phyloP scores from a whole-genome alignment of 1,140 invertebrate species.

The Agrypnia vestita region DNA sequence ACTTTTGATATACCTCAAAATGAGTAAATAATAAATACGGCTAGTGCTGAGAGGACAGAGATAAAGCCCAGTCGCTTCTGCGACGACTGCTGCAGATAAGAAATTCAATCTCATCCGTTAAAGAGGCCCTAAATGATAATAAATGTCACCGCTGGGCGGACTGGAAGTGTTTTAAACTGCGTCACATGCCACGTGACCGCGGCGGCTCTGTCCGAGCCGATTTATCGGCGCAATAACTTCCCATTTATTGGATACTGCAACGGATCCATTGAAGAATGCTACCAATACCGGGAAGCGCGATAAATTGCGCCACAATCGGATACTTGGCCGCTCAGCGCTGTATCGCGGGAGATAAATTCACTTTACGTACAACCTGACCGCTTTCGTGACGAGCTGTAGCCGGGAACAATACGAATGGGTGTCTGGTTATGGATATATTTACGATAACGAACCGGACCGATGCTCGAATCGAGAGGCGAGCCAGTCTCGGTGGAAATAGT shows the following conservation, averaged over 20 bases:
- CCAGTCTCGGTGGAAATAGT: too few species aligned
- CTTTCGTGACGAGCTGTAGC: background rate
- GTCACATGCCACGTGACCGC: background rate
- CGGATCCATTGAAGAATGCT: constrained; percentile 47
- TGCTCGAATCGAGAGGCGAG: background rate
- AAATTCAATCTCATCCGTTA: background rate
- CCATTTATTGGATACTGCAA: constrained; percentile 57
- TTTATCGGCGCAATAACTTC: constrained; percentile 57
- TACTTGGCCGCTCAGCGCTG: background rate
- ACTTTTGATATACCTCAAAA: too few species aligned
- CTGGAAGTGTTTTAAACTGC: constrained; percentile 57
- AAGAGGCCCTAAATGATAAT: constrained; percentile 26
- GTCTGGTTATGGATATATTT: too few species aligned
- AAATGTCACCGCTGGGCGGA: constrained; percentile 6
- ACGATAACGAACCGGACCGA: background rate
- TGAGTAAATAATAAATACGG: too few species aligned
- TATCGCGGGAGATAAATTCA: background rate
- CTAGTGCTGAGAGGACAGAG: too few species aligned
- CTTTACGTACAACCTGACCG: background rate
- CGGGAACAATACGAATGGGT: background rate
- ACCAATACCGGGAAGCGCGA: constrained; percentile 15
- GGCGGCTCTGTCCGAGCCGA: constrained; percentile 44
- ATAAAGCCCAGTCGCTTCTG: too few species aligned
- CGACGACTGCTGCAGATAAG: too few species aligned
- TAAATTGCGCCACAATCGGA: constrained; percentile 9